A percentile compares a stretch with the other conserved stretches of the same genome.
These are phyloP conservation scores for Cheirogaleus medius DNA, from an alignment of 2,113 vertebrate species.

Conservation along the genomic window DNA sequence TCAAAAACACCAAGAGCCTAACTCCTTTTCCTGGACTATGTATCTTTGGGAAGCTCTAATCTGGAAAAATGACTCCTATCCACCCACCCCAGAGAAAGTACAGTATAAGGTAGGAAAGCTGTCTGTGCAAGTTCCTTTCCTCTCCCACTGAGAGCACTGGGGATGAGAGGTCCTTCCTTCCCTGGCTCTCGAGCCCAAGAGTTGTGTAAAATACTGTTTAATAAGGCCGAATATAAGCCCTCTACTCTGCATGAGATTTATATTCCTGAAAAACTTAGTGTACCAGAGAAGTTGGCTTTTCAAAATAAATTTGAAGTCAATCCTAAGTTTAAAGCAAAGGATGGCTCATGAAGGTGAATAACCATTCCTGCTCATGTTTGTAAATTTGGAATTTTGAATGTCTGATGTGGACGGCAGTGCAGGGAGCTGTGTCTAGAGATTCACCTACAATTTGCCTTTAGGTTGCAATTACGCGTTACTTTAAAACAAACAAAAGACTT, in stretches of 20 bases:
- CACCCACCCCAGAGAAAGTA: not conserved
- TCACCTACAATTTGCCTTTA: not conserved
- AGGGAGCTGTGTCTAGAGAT: not conserved
- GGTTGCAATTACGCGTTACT: not conserved
- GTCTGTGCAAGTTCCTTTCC: not conserved
- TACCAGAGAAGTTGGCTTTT: slow-evolving; percentile 42
- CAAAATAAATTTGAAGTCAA: slow-evolving; percentile 44
- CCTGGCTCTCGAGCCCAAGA: not conserved
- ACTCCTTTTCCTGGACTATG: not conserved
- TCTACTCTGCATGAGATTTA: not conserved
- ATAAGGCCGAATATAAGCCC: not conserved
- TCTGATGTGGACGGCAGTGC: not conserved
- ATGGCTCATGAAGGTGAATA: not conserved
- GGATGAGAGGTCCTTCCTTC: not conserved
- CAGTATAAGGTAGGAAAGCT: not conserved
- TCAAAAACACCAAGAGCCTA: not conserved
- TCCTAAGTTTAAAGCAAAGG: slow-evolving; percentile 16
- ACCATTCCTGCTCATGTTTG: not conserved
- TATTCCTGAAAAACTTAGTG: not conserved
- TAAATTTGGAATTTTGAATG: not conserved
- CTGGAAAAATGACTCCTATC: not conserved
- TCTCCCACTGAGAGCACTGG: not conserved
- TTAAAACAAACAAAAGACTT: not conserved
- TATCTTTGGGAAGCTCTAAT: not conserved
- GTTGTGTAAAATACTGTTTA: not conserved